A percentile compares a stretch with the other conserved stretches of the same genome.
These are phyloP conservation scores for Orthonevra nobilis DNA, from an alignment of 2,888 invertebrate species.

Conservation along the genomic window DNA sequence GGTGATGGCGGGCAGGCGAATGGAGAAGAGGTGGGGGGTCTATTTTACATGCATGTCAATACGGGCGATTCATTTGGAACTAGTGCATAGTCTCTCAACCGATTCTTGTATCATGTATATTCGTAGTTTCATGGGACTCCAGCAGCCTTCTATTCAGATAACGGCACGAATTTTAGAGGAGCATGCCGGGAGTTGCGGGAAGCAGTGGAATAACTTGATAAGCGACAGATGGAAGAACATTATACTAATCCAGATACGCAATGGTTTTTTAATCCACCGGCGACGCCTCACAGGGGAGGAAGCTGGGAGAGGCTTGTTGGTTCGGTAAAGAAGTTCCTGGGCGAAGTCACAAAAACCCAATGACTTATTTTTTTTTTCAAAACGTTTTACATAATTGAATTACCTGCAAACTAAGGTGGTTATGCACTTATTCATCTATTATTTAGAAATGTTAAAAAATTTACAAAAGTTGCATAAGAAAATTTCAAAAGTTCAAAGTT, in stretches of 20 bases:
- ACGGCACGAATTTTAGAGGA: constrained; percentile 66
- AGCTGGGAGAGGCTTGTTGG: constrained; percentile 61
- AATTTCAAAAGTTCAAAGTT: no score
- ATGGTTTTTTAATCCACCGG: constrained; percentile 71
- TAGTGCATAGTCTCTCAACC: constrained; percentile 42
- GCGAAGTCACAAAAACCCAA: not conserved
- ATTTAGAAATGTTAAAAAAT: no score
- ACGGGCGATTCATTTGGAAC: constrained; percentile 59
- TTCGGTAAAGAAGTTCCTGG: constrained; percentile 42
- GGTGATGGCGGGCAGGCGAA: constrained; percentile 24
- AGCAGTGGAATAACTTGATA: constrained; percentile 17
- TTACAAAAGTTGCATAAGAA: no score
- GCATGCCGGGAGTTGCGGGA: constrained; percentile 49
- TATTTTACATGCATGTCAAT: constrained; percentile 61
- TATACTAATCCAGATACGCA: constrained; percentile 26
- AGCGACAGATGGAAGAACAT: not conserved
- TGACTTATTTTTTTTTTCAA: no score
- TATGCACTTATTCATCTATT: no score
- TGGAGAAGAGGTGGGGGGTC: constrained; percentile 44
- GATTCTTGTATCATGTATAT: constrained; percentile 54
- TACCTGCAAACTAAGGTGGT: no score
- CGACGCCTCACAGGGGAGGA: constrained; percentile 60
- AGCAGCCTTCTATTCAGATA: constrained; percentile 48
- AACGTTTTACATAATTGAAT: no score
- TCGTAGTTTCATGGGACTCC: constrained; percentile 43